These are phyloP conservation scores for Cryptus viduatorius DNA, from an alignment of 2,888 invertebrate species.

Conservation along the genomic window DNA sequence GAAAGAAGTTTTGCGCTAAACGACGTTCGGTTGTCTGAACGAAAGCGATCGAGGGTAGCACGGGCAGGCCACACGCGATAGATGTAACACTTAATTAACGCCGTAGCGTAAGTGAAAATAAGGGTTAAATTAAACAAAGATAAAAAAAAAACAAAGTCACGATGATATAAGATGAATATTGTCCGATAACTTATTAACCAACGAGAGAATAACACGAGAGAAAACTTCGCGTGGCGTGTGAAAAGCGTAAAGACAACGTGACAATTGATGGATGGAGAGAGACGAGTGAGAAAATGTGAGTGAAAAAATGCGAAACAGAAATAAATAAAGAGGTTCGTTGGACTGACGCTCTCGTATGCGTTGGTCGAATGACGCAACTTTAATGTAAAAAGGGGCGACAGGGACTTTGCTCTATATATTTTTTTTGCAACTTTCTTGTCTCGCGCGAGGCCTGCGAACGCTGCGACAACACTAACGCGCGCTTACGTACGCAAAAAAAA, in stretches of 20 bases:
- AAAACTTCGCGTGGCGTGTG: conserved; percentile 46
- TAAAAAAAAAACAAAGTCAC: conserved; percentile 42
- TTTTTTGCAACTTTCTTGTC: conserved; percentile 70
- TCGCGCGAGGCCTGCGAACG: conserved; percentile 70
- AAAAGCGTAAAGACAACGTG: conserved; percentile 33
- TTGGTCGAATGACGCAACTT: conserved; percentile 83
- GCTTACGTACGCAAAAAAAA: background rate
- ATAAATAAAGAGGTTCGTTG: conserved; percentile 78
- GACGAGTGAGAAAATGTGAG: conserved; percentile 23
- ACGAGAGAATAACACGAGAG: conserved; percentile 54
- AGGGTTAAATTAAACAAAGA: conserved; percentile 64
- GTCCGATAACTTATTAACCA: conserved; percentile 72
- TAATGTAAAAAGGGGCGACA: conserved; percentile 80
- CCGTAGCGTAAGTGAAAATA: conserved; percentile 78
- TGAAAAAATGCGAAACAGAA: conserved; percentile 44
- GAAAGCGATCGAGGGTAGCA: conserved; percentile 81
- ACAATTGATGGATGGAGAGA: conserved; percentile 39
- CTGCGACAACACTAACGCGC: conserved; percentile 10
- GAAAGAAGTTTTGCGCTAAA: conserved; percentile 26
- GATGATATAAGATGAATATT: conserved; percentile 67
- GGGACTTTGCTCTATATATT: conserved; percentile 76
- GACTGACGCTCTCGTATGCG: conserved; percentile 80
- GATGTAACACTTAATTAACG: conserved; percentile 82
- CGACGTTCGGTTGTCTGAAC: conserved; percentile 35
- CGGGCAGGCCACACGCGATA: conserved; percentile 84